Evolutionary conservation across 2,797 vertebrate genomes (phyloP).

Genomic region (Paedocypris micromegethes): DNA sequence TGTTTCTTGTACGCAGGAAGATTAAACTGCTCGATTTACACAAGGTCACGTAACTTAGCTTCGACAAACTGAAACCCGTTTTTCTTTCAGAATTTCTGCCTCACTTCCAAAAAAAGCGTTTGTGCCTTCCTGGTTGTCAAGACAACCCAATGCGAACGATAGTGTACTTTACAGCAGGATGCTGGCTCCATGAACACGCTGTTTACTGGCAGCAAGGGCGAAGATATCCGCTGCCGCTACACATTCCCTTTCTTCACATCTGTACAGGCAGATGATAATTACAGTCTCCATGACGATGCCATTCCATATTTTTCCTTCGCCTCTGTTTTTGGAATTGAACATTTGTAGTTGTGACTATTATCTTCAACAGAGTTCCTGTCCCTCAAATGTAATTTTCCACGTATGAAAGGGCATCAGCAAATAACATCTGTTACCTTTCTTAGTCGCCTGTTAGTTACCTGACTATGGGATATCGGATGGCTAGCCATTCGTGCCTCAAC

Average conservation of each 20-base stretch:
- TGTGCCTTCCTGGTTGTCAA: conserved; percentile 70
- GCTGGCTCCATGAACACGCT: conserved; percentile 58
- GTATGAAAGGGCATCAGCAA: conserved; percentile 30
- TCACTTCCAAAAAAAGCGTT: conserved; percentile 55
- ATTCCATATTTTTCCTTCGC: conserved; percentile 37
- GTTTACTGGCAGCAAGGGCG: conserved; percentile 67
- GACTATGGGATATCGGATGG: conserved; percentile 17
- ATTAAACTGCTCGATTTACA: no score
- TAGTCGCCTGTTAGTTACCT: conserved; percentile 12
- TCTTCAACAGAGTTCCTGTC: conserved; percentile 35
- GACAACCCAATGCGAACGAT: conserved; percentile 61
- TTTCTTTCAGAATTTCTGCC: conserved; percentile 24
- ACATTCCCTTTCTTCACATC: conserved; percentile 59
- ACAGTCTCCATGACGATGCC: conserved; percentile 68
- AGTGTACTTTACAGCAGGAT: conserved; percentile 61
- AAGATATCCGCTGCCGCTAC: conserved; percentile 63
- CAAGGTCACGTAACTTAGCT: conserved; percentile 48
- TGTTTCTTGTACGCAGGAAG: no score
- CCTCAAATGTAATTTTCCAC: conserved; percentile 25
- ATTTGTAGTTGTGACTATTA: conserved; percentile 57
- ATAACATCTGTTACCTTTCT: conserved; percentile 26
- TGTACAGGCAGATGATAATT: conserved; percentile 61
- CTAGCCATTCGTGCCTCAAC: background rate
- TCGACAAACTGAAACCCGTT: conserved; percentile 38
- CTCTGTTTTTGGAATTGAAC: conserved; percentile 53